Percentiles rank a stretch among this genome's conserved stretches.
Evolutionary conservation across 2,888 invertebrate species (phyloP).

Genomic region (Drosophila demipolita): DNA sequence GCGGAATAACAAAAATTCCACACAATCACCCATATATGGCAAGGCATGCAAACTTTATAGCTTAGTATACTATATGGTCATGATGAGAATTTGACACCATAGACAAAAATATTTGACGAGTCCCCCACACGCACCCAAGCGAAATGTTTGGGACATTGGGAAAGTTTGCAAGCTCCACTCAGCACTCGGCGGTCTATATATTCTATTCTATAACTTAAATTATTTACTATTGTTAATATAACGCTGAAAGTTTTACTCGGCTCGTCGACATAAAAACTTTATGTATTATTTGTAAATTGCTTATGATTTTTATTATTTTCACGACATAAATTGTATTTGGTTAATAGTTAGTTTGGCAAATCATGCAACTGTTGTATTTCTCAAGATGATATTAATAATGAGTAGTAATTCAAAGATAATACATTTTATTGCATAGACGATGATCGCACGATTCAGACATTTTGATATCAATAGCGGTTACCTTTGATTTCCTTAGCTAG

Average conservation of each 20-base stretch:
- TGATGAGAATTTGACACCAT: slow-evolving; percentile 53
- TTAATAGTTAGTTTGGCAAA: not conserved
- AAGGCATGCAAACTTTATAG: slow-evolving; percentile 12
- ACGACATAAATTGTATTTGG: not conserved
- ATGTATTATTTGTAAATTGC: not conserved
- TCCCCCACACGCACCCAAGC: not conserved
- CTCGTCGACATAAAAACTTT: not conserved
- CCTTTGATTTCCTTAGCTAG: not conserved
- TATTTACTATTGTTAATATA: not conserved
- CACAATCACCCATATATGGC: slow-evolving; percentile 25
- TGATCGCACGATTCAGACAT: slow-evolving; percentile 31
- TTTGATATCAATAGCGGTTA: slow-evolving; percentile 34
- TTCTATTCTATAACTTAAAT: not conserved
- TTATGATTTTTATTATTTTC: not conserved
- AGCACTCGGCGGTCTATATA: not conserved
- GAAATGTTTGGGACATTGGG: slow-evolving; percentile 24
- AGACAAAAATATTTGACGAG: slow-evolving; percentile 19
- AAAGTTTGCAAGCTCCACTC: slow-evolving; percentile 4
- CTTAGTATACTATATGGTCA: slow-evolving; percentile 26
- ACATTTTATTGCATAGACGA: slow-evolving; percentile 20
- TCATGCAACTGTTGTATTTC: not conserved
- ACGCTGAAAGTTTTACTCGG: not conserved
- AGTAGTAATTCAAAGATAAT: slow-evolving; percentile 11
- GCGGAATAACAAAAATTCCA: slow-evolving; percentile 43
- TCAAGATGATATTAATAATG: not conserved